phyloP scores from a whole-genome alignment of 2,113 vertebrate species.

The Synchiropus splendidus region DNA sequence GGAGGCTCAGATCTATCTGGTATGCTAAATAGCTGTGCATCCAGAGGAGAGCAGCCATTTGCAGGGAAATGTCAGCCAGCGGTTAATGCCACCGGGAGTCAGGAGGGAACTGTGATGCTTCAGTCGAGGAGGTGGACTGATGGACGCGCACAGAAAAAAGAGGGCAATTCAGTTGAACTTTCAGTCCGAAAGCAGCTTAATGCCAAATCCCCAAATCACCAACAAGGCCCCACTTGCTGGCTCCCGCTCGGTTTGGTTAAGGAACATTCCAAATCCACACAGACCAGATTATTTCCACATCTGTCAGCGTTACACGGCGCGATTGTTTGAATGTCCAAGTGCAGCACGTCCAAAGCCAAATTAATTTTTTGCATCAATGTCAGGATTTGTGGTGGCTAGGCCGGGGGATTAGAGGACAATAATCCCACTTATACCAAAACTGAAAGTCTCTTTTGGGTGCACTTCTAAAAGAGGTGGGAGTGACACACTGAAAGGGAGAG shows the following conservation, averaged over 20 bases:
- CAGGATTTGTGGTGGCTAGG: no score
- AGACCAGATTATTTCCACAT: constrained; percentile 45
- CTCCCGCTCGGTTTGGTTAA: constrained; percentile 33
- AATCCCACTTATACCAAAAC: no score
- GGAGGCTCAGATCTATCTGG: constrained; percentile 10
- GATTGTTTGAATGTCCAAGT: constrained; percentile 24
- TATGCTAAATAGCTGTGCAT: constrained; percentile 25
- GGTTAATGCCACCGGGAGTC: constrained; percentile 25
- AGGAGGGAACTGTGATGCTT: constrained; percentile 2
- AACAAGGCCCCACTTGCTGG: constrained; percentile 23
- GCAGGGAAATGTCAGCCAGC: constrained; percentile 31
- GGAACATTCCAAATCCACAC: constrained; percentile 27
- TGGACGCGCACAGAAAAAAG: background rate
- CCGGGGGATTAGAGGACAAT: no score
- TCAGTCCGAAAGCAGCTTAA: constrained; percentile 53
- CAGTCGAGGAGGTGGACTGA: constrained; percentile 1
- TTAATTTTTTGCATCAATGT: constrained; percentile 3
- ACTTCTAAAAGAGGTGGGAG: no score
- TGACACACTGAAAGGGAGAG: no score
- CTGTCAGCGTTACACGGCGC: constrained; percentile 21
- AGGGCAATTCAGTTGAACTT: constrained; percentile 26
- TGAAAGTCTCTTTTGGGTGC: no score
- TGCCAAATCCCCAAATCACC: constrained; percentile 33
- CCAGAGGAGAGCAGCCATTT: constrained; percentile 18
- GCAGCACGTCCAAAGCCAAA: constrained; percentile 11